Conservation (phyloP, 1,140 invertebrate species). For the Drosophila watanabei region DNA sequence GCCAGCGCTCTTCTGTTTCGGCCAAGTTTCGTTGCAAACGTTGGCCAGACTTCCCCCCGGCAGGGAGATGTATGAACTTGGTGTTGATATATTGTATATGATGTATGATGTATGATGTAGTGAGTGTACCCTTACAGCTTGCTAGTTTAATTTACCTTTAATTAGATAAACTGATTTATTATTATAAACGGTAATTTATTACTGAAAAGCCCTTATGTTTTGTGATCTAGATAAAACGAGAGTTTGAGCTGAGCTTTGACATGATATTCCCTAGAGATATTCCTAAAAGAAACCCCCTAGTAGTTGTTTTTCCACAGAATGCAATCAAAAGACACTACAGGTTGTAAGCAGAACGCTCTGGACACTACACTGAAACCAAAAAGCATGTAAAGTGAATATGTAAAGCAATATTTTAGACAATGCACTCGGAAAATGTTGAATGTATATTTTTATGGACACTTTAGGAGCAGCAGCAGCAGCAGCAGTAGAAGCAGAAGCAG, state of each 20-base stretch:
- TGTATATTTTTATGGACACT: constrained; percentile 71
- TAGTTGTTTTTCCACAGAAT: constrained; percentile 22
- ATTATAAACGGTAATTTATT: constrained; percentile 25
- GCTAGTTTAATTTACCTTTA: constrained; percentile 54
- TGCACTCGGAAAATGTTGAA: constrained; percentile 37
- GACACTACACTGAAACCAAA: constrained; percentile 6
- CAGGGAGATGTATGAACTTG: constrained; percentile 42
- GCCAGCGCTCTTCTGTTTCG: constrained; percentile 30
- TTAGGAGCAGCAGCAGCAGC: constrained; percentile 36
- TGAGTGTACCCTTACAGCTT: constrained; percentile 33
- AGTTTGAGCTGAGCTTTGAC: constrained; percentile 39
- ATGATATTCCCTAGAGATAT: constrained; percentile 18
- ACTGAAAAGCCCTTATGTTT: constrained; percentile 31
- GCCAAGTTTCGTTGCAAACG: constrained; percentile 50
- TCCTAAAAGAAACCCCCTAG: constrained; percentile 3
- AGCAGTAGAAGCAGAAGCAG: constrained; percentile 7
- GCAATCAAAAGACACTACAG: constrained; percentile 49
- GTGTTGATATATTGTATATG: constrained; percentile 52
- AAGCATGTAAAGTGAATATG: constrained; percentile 40
- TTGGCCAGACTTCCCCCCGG: constrained; percentile 37
- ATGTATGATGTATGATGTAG: constrained; percentile 23
- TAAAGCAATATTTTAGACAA: constrained; percentile 62
- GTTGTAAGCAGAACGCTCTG: constrained; percentile 34
- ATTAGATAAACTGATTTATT: constrained; percentile 60
- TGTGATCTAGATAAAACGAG: constrained; percentile 35